These are phyloP conservation scores for Frieseomelitta varia DNA, from an alignment of 1,140 invertebrate species.

Conservation along the genomic window DNA sequence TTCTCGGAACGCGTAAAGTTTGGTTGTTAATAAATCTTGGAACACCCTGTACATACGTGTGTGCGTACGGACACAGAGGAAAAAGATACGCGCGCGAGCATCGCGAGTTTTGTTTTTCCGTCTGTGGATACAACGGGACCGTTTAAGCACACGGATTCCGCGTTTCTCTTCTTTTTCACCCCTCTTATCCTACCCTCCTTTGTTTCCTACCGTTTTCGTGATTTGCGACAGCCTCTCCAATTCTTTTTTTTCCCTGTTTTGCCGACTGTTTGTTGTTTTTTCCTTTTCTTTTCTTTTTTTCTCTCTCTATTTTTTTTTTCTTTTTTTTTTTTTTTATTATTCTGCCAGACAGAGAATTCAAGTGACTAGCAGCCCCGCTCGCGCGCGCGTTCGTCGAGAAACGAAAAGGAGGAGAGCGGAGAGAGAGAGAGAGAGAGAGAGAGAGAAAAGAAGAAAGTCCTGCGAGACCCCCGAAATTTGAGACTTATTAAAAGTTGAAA, in stretches of 20 bases:
- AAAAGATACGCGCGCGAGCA: neutral
- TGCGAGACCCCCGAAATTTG: neutral
- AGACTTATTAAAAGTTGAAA: slow-evolving; percentile 34
- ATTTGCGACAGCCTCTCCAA: slow-evolving; percentile 18
- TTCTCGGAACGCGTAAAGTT: neutral
- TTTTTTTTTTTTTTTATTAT: neutral
- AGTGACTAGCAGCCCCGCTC: slow-evolving; percentile 12
- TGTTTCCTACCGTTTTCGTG: slow-evolving; percentile 15
- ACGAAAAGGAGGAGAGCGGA: slow-evolving; percentile 1
- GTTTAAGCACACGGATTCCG: neutral
- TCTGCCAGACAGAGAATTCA: slow-evolving; percentile 2
- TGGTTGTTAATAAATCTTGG: neutral
- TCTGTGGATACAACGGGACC: neutral
- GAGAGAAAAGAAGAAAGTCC: no score
- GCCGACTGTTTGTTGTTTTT: no score
- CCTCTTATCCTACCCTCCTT: slow-evolving; percentile 7
- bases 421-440: no score
- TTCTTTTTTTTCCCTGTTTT: neutral
- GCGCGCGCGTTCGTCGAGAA: neutral
- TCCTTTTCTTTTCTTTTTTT: neutral
- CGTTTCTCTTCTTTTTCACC: neutral
- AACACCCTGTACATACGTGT: neutral
- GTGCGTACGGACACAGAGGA: neutral
- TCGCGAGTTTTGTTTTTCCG: slow-evolving; percentile 8
- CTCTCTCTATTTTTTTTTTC: neutral